phyloP scores from a whole-genome alignment of 2,113 vertebrate species.

The Psophia crepitans region DNA sequence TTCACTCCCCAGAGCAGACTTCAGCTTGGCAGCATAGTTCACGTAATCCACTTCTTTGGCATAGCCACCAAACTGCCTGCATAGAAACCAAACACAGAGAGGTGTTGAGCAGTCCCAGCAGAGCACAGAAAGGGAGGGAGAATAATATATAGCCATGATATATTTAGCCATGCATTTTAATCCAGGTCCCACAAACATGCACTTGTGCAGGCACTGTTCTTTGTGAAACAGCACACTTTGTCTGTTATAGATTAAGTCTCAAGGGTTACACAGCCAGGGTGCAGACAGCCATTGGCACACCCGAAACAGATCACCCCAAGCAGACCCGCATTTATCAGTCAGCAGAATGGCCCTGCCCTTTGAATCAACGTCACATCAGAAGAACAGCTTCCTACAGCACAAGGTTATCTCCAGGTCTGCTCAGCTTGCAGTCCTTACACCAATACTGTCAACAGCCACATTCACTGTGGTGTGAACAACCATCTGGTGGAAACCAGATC shows the following conservation, averaged over 20 bases:
- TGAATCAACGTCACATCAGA: neutral
- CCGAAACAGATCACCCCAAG: neutral
- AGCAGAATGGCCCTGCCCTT: neutral
- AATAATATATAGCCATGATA: neutral
- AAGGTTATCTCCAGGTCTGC: neutral
- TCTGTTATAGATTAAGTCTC: neutral
- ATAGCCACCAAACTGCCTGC: conserved; percentile 90
- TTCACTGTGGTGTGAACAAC: neutral
- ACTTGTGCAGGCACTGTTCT: neutral
- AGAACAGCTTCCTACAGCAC: neutral
- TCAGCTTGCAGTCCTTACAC: neutral
- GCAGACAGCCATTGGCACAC: neutral
- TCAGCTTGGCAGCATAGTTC: conserved; percentile 79
- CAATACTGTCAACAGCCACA: neutral
- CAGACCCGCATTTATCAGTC: neutral
- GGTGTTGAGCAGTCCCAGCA: neutral
- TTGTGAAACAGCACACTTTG: neutral
- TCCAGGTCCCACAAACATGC: neutral
- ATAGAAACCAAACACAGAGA: neutral
- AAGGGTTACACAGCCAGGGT: neutral
- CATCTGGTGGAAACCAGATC: neutral
- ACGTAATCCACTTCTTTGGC: conserved; percentile 85
- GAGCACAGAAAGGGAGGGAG: neutral
- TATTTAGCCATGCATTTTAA: neutral
- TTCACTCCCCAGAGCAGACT: conserved; percentile 79